Conservation (phyloP, 2,888 invertebrate species). For the Caenorhabditis zanzibari region DNA sequence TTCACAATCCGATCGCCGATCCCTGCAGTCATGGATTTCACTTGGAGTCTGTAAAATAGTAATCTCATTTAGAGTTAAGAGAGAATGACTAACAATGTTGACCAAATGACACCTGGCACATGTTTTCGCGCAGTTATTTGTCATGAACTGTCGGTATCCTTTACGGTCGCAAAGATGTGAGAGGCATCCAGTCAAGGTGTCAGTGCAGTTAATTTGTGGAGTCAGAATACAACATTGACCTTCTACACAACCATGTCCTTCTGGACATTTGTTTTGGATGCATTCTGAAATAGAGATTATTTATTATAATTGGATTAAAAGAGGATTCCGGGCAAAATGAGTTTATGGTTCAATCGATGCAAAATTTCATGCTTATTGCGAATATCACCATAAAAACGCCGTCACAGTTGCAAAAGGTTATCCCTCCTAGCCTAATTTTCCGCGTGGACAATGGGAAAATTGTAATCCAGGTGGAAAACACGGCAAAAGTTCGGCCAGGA, state of each 20-base stretch:
- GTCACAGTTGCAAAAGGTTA: no score
- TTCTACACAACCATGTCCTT: constrained; percentile 76
- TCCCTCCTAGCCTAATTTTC: no score
- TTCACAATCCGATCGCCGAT: constrained; percentile 76
- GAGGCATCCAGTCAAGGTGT: constrained; percentile 71
- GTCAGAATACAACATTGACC: constrained; percentile 77
- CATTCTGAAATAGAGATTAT: constrained; percentile 69
- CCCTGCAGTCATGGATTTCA: constrained; percentile 72
- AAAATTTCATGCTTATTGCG: no score
- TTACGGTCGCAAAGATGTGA: constrained; percentile 73
- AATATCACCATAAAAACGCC: no score
- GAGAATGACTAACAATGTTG: constrained; percentile 60
- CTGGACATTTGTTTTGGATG: constrained; percentile 73
- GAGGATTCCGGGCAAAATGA: no score
- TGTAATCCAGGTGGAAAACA: no score
- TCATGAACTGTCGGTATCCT: constrained; percentile 78
- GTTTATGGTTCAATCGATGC: no score
- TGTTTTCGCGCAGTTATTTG: constrained; percentile 75
- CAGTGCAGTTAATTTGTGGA: constrained; percentile 78
- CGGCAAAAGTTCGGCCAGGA: no score
- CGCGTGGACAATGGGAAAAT: no score
- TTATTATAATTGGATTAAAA: no score
- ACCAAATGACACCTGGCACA: constrained; percentile 76
- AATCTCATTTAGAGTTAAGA: no score
- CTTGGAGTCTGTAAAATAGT: constrained; percentile 54